Base-by-base conservation (phyloP, 2,888 invertebrate species). In the Drosophila diplacantha region DNA sequence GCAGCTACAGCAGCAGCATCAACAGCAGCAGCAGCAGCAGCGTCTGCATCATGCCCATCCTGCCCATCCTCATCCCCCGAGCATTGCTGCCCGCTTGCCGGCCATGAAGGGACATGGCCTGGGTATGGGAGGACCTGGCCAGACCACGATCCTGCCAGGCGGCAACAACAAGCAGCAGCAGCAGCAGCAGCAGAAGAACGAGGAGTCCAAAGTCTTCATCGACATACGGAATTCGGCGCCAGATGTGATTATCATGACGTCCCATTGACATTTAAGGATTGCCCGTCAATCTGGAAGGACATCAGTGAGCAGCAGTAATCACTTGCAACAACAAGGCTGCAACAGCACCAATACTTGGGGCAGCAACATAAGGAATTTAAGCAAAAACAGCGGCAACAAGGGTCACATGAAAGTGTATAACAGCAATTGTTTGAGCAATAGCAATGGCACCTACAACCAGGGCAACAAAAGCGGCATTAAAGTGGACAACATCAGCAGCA, bases 211-310 rank as follows among this genome's bases (percentile, higher is more conserved):
- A 50, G 93, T 94, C 44, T 94, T 93, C 89, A 94, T 95, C 88
- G 93, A 95, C 86, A 95, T 95, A 58, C 95, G 95, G 61, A 94
- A 95, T 84, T 95, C 96, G 58, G 96, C 96, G 2, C 96, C 96
- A 49, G 96, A 96, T 88, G 96, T 96, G 82, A 95, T 96, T 85
- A 95, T 95, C 82, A 93, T 89, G 89, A 89, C 89, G 80, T 89
- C 93, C 68, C 93, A 93, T 92, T 93, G 93, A 93, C 92, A 91
- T 85, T 88, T 88, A 87, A 86, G 83, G 85, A 87, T 79, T 69
- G 80, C 67, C 69, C 71, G 74, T 74, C 83, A 79, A 80, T 81
- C 82, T 71, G 51, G 44, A 55, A 59, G 37, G 52, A 49, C 71
- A 65, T 18, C 44, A 18, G 51, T 24, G 20, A 41, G 16, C 22